Evolutionary conservation across 2,113 vertebrate species (phyloP), one percentile per base, ranked within the genome.

Genomic region (Porphyrio hochstetteri): DNA sequence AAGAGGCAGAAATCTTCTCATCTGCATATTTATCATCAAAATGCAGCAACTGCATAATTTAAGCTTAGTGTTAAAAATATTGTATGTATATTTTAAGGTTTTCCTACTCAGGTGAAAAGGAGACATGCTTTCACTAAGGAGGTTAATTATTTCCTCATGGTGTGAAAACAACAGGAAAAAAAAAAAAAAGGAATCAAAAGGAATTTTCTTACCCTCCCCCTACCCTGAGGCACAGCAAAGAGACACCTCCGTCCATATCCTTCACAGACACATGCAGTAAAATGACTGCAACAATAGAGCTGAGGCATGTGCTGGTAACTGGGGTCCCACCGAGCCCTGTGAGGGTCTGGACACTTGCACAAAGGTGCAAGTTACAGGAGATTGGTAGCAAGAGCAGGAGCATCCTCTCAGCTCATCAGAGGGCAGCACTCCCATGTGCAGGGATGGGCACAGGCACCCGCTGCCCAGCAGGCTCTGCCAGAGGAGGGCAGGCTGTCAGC

Each of bases 71-170:
- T 97, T 97, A 98, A 97, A 97, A 97, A 97, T 95, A 97, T 96
- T 96, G 89, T 95, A 95, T 91, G 96, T 93, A 95, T 98, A 97
- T 98, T 97, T 97, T 97, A 97, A 96, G 97, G 96, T 96, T 97
- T 97, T 97, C 86, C 83, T 95, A 95, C 95, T 95, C 88, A 67
- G 96, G 97, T 97, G 97, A 97, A 97, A 96, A 96, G 97, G 97
- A 98, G 93, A 91, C 67, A 96, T 93, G 94, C 94, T 95, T 97
- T 96, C 91, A 95, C 93, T 96, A 96, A 96, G 93, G 95, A 97
- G 94, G 95, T 97, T 98, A 97, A 98, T 98, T 98, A 98, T 98
- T 98, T 97, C 95, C 94, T 97, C 97, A 98, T 96, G 95, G 96
- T 97, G 95, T 95, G 93, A 96, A 95, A 96, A 96, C 93, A 96